Evolutionary conservation across 2,797 vertebrate genomes (phyloP).

Genomic region (Microctenopoma stevenorrisi): DNA sequence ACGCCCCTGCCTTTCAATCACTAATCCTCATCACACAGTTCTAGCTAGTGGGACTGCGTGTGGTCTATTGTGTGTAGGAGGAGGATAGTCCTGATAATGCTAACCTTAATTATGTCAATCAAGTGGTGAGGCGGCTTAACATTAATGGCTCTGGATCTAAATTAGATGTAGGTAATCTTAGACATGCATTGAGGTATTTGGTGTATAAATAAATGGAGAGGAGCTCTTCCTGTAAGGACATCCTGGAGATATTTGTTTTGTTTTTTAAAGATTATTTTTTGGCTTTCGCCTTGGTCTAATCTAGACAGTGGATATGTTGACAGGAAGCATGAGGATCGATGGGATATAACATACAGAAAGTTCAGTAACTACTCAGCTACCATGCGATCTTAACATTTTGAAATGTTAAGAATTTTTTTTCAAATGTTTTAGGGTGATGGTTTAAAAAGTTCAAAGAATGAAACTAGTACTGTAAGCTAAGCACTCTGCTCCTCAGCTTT

Average conservation of each 20-base stretch:
- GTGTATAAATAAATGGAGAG: conserved; percentile 42
- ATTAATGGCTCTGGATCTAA: conserved; percentile 54
- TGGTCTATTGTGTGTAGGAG: conserved; percentile 48
- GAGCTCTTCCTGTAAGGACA: conserved; percentile 20
- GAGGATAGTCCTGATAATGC: conserved; percentile 47
- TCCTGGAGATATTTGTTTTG: neutral
- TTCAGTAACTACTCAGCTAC: no score
- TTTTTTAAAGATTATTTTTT: neutral
- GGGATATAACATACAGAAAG: no score
- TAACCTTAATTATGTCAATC: conserved; percentile 67
- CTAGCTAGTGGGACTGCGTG: conserved; percentile 32
- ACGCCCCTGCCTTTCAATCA: conserved; percentile 65
- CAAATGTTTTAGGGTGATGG: no score
- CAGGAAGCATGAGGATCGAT: no score
- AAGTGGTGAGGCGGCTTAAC: conserved; percentile 60
- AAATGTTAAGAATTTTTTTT: no score
- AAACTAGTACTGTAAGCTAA: no score
- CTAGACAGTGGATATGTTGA: no score
- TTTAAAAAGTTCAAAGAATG: no score
- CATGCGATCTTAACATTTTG: no score
- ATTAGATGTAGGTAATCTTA: conserved; percentile 50
- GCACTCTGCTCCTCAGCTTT: no score
- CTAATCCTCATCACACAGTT: conserved; percentile 73
- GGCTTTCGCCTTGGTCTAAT: neutral
- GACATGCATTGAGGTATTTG: conserved; percentile 18